Percentiles rank a stretch among this genome's conserved stretches.
These are phyloP conservation scores for Puma concolor DNA, from an alignment of 2,113 vertebrate genomes.

Conservation along the genomic window DNA sequence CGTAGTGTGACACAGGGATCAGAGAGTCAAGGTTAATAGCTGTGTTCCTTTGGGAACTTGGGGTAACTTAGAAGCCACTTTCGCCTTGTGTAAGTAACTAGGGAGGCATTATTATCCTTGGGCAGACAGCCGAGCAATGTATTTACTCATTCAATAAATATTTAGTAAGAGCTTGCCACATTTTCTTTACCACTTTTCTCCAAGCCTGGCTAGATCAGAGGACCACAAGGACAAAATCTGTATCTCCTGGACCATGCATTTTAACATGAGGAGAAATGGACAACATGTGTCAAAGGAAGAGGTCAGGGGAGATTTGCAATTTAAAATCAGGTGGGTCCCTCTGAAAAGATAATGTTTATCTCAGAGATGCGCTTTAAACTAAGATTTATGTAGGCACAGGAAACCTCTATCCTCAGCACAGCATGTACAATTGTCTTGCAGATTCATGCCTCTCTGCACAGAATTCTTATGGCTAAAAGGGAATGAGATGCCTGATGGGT, in stretches of 20 bases:
- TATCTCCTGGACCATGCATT: not conserved
- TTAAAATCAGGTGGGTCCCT: not conserved
- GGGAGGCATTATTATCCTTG: not conserved
- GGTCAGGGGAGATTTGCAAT: not conserved
- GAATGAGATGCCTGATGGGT: not conserved
- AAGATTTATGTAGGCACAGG: not conserved
- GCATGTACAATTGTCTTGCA: not conserved
- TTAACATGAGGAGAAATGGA: not conserved
- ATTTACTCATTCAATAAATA: not conserved
- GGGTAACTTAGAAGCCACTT: not conserved
- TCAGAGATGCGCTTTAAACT: conserved; percentile 10
- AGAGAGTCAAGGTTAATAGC: not conserved
- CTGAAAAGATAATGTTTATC: conserved; percentile 14
- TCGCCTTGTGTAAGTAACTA: not conserved
- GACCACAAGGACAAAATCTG: not conserved
- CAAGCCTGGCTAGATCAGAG: not conserved
- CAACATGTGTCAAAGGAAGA: not conserved
- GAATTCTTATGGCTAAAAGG: not conserved
- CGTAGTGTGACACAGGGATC: not conserved
- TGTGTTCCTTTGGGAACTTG: not conserved
- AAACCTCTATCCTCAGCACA: not conserved
- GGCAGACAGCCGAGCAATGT: not conserved
- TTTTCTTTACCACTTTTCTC: not conserved
- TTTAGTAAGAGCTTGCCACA: not conserved
- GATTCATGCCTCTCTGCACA: not conserved